These are phyloP conservation scores for Nestor notabilis DNA, from an alignment of 2,113 vertebrate genomes.

Conservation along the genomic window DNA sequence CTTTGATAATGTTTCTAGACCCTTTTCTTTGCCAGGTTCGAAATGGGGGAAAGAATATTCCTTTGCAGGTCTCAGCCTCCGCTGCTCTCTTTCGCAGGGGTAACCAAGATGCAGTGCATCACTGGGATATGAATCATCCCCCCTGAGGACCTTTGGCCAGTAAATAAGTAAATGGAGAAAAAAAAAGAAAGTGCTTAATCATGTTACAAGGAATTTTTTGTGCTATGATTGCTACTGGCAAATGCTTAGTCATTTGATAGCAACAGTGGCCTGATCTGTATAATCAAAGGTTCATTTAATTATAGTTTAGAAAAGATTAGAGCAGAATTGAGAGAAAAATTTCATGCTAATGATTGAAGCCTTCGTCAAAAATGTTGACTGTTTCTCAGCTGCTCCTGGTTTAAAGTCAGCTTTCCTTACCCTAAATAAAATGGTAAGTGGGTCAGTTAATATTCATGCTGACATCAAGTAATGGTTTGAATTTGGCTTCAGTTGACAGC, in stretches of 20 bases:
- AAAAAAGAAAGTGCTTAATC: background rate
- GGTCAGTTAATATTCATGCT: background rate
- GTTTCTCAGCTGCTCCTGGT: background rate
- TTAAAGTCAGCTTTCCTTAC: background rate
- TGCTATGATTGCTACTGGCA: background rate
- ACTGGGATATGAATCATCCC: background rate
- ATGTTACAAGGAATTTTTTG: background rate
- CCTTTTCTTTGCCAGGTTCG: background rate
- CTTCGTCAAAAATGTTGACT: conserved; percentile 14
- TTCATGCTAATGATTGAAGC: conserved; percentile 1
- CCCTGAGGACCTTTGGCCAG: background rate
- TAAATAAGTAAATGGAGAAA: background rate
- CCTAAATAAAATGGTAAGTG: background rate
- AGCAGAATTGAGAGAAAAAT: conserved; percentile 6
- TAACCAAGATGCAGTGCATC: background rate
- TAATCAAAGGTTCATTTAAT: conserved; percentile 15
- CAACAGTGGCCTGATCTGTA: background rate
- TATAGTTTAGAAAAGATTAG: conserved; percentile 27
- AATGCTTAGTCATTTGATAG: background rate
- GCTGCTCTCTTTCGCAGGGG: background rate
- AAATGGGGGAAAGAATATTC: background rate
- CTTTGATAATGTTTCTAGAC: background rate
- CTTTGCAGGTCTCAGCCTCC: background rate
- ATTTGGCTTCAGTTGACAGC: background rate
- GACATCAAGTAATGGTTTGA: background rate